These are phyloP conservation scores for Australoheros facetus DNA, from an alignment of 2,797 vertebrate species.

Conservation along the genomic window DNA sequence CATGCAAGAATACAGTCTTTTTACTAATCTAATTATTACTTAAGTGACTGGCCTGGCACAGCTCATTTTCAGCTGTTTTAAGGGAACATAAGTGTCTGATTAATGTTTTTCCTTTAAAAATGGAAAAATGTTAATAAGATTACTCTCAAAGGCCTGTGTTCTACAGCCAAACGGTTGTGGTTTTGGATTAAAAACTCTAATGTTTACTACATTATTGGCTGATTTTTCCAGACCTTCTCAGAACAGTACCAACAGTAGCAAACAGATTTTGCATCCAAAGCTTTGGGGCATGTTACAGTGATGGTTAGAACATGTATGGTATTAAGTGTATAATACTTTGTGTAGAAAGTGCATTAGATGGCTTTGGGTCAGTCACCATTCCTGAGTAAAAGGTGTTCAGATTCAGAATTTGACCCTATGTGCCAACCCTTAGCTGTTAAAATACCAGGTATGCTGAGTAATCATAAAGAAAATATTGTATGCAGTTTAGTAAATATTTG, in stretches of 20 bases:
- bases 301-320: background rate
- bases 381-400: too few species aligned
- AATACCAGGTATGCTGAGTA: too few species aligned
- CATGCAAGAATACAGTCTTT: background rate
- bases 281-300: background rate
- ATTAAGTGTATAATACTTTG: background rate
- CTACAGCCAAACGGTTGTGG: slow-evolving; percentile 39
- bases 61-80: slow-evolving; percentile 18
- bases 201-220: slow-evolving; percentile 43
- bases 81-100: slow-evolving; percentile 27
- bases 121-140: slow-evolving; percentile 41
- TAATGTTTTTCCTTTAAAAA: slow-evolving; percentile 25
- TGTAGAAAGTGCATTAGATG: too few species aligned
- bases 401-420: too few species aligned
- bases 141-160: slow-evolving; percentile 36
- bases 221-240: slow-evolving; percentile 48
- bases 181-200: slow-evolving; percentile 39
- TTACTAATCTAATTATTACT: background rate
- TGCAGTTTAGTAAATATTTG: too few species aligned
- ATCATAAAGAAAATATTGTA: too few species aligned
- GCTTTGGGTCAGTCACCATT: too few species aligned
- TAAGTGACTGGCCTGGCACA: slow-evolving; percentile 1
- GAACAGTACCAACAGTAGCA: slow-evolving; percentile 41
- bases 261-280: slow-evolving; percentile 30
- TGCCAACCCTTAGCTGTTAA: too few species aligned